Evolutionary conservation across 2,888 invertebrate genomes (phyloP), one percentile per base, ranked within the genome.

Genomic region (Andrena marginata): DNA sequence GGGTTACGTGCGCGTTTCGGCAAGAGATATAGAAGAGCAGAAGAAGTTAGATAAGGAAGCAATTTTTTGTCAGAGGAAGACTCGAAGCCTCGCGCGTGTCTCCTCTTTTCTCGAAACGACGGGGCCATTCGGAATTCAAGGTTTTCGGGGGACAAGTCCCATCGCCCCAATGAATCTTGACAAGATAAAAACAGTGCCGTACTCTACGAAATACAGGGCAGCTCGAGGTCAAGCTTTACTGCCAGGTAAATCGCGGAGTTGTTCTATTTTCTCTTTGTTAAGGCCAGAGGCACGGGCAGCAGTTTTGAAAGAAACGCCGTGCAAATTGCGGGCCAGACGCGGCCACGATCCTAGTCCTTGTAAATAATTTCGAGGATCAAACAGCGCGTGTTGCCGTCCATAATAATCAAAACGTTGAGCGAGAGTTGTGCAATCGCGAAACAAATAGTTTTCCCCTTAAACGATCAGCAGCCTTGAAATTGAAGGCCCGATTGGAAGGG

Each of bases 191-290:
- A 82, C 83, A 65, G 69, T 8, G 59, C 48, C 69, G 31, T 70
- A 60, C 73, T 60, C 63, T 23, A 76, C 63, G 62, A 81, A 82
- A 76, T 72, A 72, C 76, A 72, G 13, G 76, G 69, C 82, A 73
- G 65, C 77, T 78, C 78, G 83, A 84, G 83, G 83, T 84, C 83
- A 75, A 64, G 51, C 60, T 84, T 74, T 77, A 80, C 73, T 67
- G 70, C 56, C 85, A 84, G 85, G 85, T 85, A 85, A 84, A 80
- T 80, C 77, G 84, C 80, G 80, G 35, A 64, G 16, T 68, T 69
- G 81, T 84, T 73, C 79, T 60, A 83, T 83, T 84, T 84, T 59
- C 79, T 59, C 64, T 71, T 79, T 70, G 76, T 69, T 64, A 59
- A 16, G 72, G 10, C 51, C 63, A 5, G 26, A 20, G 64, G n/a